Percentiles rank a stretch among this genome's conserved stretches.
These are phyloP conservation scores for Mastomys natalensis DNA, from an alignment of 2,113 vertebrate species.

Conservation along the genomic window DNA sequence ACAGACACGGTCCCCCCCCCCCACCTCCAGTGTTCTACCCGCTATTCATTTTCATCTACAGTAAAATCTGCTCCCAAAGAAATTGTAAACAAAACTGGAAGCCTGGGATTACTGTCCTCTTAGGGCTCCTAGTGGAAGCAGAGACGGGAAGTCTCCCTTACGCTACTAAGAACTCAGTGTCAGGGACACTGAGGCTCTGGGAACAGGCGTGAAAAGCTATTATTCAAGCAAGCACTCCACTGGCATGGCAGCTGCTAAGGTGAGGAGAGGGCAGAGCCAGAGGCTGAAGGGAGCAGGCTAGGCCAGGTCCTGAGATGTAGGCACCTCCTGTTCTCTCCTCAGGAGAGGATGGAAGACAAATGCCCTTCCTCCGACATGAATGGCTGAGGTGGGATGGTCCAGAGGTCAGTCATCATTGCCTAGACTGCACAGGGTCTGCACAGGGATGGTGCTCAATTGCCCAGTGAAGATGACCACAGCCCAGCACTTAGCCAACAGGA, in stretches of 20 bases:
- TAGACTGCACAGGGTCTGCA: slow-evolving; percentile 9
- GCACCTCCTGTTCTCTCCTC: not conserved
- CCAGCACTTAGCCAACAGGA: slow-evolving; percentile 42
- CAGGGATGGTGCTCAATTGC: not conserved
- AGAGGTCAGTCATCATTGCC: slow-evolving; percentile 22
- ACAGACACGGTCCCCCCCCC: not conserved
- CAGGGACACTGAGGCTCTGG: not conserved
- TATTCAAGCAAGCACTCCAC: not conserved
- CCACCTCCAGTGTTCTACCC: not conserved
- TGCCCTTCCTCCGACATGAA: slow-evolving; percentile 68
- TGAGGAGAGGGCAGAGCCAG: not conserved
- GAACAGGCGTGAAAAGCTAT: not conserved
- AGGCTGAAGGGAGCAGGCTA: not conserved
- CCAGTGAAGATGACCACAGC: slow-evolving; percentile 66
- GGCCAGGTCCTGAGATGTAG: rapidly evolving
- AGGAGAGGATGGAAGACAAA: rapidly evolving
- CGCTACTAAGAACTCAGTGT: not conserved
- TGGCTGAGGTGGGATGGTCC: slow-evolving; percentile 60
- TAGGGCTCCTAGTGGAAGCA: not conserved
- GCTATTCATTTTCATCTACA: not conserved
- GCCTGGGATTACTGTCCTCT: not conserved
- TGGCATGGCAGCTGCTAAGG: not conserved
- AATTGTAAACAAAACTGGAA: not conserved
- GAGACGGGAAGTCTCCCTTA: not conserved
- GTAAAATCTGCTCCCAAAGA: not conserved